Percentiles rank a stretch among this genome's conserved stretches.
phyloP scores from a whole-genome alignment of 1,140 invertebrate species.

The Limonius californicus region DNA sequence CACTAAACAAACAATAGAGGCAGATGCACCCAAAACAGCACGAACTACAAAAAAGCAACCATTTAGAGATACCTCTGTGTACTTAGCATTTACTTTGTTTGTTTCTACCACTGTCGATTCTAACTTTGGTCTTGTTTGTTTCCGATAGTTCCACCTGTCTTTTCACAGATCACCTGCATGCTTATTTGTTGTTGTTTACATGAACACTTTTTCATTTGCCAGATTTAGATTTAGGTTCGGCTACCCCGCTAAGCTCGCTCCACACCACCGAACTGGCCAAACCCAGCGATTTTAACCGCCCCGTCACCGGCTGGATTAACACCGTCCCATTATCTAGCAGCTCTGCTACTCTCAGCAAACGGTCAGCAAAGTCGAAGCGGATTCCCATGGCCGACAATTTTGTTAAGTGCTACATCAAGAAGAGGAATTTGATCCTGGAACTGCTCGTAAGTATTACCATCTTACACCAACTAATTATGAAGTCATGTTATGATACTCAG shows the following conservation, averaged over 20 bases:
- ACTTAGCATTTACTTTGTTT: too few species aligned
- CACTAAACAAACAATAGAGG: too few species aligned
- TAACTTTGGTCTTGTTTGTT: too few species aligned
- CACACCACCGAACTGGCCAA: slow-evolving; percentile 52
- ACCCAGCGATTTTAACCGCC: slow-evolving; percentile 58
- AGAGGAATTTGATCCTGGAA: slow-evolving; percentile 90
- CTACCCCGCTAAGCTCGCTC: slow-evolving; percentile 45
- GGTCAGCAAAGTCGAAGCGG: slow-evolving; percentile 70
- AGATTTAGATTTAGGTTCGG: slow-evolving; percentile 40
- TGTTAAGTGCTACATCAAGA: slow-evolving; percentile 92
- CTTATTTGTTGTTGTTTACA: too few species aligned
- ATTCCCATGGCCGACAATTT: slow-evolving; percentile 68
- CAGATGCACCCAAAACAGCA: too few species aligned
- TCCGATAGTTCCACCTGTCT: too few species aligned
- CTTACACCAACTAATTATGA: too few species aligned
- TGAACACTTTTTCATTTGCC: neutral
- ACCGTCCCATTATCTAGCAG: slow-evolving; percentile 71
- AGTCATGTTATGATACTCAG: too few species aligned
- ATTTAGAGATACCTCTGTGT: too few species aligned
- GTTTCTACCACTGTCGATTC: too few species aligned
- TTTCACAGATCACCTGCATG: too few species aligned
- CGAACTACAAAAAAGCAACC: too few species aligned
- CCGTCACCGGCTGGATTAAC: slow-evolving; percentile 80
- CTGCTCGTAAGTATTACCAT: slow-evolving; percentile 67
- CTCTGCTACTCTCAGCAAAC: slow-evolving; percentile 72